A percentile compares a stretch with the other conserved stretches of the same genome.
Evolutionary conservation across 2,888 invertebrate species (phyloP).

Genomic region (Malthinus seriepunctatus): DNA sequence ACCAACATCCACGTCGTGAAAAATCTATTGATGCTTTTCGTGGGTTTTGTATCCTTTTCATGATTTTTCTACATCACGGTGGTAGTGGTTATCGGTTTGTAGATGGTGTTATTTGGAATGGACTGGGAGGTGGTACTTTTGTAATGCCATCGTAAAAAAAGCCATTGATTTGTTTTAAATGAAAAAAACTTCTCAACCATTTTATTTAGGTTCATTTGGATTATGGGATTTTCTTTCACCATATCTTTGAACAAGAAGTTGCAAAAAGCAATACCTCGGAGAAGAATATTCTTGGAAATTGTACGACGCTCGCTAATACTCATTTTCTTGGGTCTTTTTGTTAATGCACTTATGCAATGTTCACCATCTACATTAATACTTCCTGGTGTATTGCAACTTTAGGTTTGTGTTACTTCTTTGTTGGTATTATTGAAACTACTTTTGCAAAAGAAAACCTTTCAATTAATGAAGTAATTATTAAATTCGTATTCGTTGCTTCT

Average conservation of each 20-base stretch:
- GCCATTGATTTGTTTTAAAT: too few relatives aligned
- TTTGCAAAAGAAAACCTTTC: conserved; percentile 54
- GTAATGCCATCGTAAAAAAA: conserved; percentile 85
- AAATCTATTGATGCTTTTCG: conserved; percentile 64
- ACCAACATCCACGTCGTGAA: conserved; percentile 51
- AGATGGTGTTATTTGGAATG: conserved; percentile 82
- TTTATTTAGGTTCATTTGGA: conserved; percentile 79
- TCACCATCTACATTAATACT: conserved; percentile 62
- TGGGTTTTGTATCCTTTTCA: conserved; percentile 70
- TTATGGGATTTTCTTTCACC: conserved; percentile 82
- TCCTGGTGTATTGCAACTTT: conserved; percentile 81
- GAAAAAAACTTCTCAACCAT: too few relatives aligned
- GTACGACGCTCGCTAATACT: conserved; percentile 64
- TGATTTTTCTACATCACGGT: conserved; percentile 91
- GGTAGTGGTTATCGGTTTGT: conserved; percentile 82
- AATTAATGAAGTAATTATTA: conserved; percentile 42
- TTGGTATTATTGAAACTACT: conserved; percentile 66
- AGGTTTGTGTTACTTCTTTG: conserved; percentile 75
- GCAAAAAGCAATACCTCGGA: conserved; percentile 64
- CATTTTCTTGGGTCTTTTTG: conserved; percentile 67
- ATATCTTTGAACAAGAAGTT: conserved; percentile 73
- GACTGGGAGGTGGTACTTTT: conserved; percentile 82
- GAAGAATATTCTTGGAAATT: conserved; percentile 56
- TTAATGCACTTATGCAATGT: conserved; percentile 60
- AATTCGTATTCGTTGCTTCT: background rate